phyloP scores from a whole-genome alignment of 2,888 invertebrate species.

The Oxytorus armatus region DNA sequence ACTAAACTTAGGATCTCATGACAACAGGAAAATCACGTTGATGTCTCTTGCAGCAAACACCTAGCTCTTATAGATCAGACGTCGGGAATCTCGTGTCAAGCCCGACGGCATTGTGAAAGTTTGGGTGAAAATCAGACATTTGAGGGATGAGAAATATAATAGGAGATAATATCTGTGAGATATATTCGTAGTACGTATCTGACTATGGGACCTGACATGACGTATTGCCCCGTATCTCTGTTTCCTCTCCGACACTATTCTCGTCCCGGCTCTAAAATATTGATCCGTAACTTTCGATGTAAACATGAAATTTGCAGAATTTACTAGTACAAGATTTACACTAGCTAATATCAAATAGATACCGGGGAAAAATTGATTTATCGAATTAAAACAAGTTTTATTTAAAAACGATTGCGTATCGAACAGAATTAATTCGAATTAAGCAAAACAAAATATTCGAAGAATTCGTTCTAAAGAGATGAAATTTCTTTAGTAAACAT shows the following conservation, averaged over 20 bases:
- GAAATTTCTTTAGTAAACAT: no score
- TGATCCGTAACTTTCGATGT: conserved; percentile 33
- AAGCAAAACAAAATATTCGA: no score
- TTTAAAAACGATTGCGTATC: no score
- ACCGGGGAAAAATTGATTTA: no score
- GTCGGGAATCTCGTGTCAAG: conserved; percentile 19
- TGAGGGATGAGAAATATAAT: conserved; percentile 30
- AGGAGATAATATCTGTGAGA: conserved; percentile 21
- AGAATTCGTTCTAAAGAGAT: no score
- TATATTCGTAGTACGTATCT: conserved; percentile 46
- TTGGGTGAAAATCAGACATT: conserved; percentile 24
- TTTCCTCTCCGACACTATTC: neutral
- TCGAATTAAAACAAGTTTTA: no score
- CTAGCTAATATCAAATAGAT: no score
- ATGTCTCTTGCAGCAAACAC: conserved; percentile 2
- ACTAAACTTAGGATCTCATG: neutral
- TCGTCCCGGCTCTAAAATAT: conserved; percentile 47
- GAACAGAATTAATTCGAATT: no score
- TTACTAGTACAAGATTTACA: neutral
- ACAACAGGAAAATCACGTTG: neutral
- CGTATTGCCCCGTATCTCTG: conserved; percentile 19
- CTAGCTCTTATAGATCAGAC: conserved; percentile 16
- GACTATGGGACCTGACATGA: conserved; percentile 44
- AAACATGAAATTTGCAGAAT: conserved; percentile 16
- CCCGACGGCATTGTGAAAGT: conserved; percentile 46